phyloP scores from a whole-genome alignment of 2,113 vertebrate species.

The Corythaixoides concolor region DNA sequence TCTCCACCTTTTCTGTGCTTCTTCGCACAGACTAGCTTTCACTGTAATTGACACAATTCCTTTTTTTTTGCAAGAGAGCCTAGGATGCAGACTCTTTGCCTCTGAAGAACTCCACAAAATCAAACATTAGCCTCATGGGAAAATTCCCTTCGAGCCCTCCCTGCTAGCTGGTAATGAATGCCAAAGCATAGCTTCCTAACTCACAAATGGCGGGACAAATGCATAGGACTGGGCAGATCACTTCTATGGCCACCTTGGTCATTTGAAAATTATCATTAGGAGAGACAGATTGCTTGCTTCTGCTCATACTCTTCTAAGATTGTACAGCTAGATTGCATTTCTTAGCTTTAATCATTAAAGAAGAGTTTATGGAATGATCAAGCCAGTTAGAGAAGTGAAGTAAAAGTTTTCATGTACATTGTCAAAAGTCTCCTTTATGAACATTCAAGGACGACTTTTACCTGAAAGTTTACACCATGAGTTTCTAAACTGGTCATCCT shows the following conservation, averaged over 20 bases:
- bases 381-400: background rate
- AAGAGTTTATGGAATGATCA: background rate
- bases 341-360: background rate
- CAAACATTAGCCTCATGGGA: background rate
- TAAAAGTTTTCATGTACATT: background rate
- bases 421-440: background rate
- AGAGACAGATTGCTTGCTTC: background rate
- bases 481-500: background rate
- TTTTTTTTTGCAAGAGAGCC: rapidly evolving
- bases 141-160: background rate
- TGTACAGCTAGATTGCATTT: background rate
- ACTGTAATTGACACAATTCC: background rate
- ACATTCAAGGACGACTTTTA: background rate
- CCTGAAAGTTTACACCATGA: background rate
- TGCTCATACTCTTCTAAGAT: background rate
- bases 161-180: background rate
- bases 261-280: background rate
- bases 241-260: background rate
- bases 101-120: background rate
- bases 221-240: background rate
- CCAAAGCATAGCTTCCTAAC: background rate
- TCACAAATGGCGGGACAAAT: background rate
- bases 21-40: background rate
- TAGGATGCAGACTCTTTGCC: background rate
- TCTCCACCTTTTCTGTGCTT: background rate